Base-by-base conservation (phyloP, 2,797 vertebrate genomes). In the Podarcis lilfordi region DNA sequence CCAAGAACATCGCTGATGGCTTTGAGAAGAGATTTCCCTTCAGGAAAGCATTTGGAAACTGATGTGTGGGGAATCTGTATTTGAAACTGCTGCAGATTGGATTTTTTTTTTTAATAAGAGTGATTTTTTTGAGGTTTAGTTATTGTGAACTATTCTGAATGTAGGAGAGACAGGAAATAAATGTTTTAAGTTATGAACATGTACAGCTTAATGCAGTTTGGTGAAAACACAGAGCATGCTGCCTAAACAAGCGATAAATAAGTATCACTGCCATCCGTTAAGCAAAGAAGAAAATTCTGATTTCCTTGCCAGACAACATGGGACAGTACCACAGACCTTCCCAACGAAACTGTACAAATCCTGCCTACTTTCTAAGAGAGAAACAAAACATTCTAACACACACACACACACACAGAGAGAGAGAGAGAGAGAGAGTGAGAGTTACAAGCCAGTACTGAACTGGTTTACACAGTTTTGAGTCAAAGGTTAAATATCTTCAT, bases 401-500 rank as follows among this genome's bases (percentile, higher is more conserved):
- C 59, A 50, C 45, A 50, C 45, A 50, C 59, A 50, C 45, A 80
- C 75, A 92, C 75, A 32, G 32, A 32, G 32, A 32, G 32, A 32
- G 32, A 32, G 32, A 32, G 32, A 32, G 32, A 32, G 32, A 32
- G 32, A 32, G 32, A 32, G 32, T 1, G 32, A 1, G 32, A 32
- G 87, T 74, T 71, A 59, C 66, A 11, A 93, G 91, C 93, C 82
- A 91, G 78, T 86, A 85, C 88, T 91, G 92, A 93, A 93, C 92
- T 94, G 91, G 91, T 94, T 92, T 94, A 95, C 91, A 94, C 37
- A 90, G 89, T 88, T 90, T 90, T 77, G 81, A 96, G 94, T 90
- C 95, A 96, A 95, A 96, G 92, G 94, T 91, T 92, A 96, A 90
- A 94, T 84, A 94, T 90, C 90, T 91, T 93, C 92, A 89, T 89